A percentile compares a stretch with the other conserved stretches of the same genome.
These are phyloP conservation scores for Oncorhynchus mykiss DNA, from an alignment of 2,113 vertebrate species.

Conservation along the genomic window DNA sequence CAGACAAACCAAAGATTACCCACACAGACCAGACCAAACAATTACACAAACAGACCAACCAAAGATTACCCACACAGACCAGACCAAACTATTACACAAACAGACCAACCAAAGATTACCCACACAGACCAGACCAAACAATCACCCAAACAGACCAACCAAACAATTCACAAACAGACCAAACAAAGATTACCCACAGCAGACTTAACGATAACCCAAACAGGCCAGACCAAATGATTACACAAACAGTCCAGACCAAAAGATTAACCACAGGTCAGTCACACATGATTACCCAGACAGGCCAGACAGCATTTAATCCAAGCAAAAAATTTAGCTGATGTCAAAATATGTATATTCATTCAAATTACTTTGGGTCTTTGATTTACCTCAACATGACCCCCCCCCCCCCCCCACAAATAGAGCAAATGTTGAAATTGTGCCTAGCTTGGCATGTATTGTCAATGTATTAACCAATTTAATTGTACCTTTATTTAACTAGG, in stretches of 20 bases:
- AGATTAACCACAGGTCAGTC: no score
- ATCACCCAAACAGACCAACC: constrained; percentile 24
- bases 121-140: constrained; percentile 39
- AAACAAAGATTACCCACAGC: constrained; percentile 38
- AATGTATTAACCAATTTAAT: constrained; percentile 36
- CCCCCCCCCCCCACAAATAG: background rate
- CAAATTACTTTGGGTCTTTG: no score
- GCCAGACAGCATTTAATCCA: constrained; percentile 34
- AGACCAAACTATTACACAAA: constrained; percentile 31
- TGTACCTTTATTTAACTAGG: no score
- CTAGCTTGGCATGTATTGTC: constrained; percentile 6
- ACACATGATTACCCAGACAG: background rate
- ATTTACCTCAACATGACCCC: background rate
- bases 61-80: constrained; percentile 36
- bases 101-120: background rate
- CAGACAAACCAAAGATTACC: no score
- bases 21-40: constrained; percentile 31
- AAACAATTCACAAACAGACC: constrained; percentile 29
- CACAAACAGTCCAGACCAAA: no score
- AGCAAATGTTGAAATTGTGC: no score
- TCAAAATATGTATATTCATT: no score
- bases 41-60: constrained; percentile 26
- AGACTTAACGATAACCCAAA: constrained; percentile 36
- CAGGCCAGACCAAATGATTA: background rate
- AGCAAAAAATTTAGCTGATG: background rate